Conservation (phyloP, 2,113 vertebrate genomes). For the Tetrax tetrax region DNA sequence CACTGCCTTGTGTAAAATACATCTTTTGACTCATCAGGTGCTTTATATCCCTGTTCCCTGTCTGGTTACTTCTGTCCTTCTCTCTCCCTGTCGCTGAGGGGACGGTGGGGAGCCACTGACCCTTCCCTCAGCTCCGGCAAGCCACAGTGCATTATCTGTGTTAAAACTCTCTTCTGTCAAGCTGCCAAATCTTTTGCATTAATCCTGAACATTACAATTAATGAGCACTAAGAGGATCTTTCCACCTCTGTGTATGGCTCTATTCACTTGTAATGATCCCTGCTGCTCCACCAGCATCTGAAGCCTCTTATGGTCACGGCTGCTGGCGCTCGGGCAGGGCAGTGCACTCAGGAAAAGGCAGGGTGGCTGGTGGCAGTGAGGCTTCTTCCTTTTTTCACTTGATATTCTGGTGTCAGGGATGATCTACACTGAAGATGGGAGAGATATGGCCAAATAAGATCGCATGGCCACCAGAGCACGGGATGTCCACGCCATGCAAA, state of each 20-base stretch:
- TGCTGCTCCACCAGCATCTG: background rate
- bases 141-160: background rate
- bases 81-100: background rate
- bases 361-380: background rate
- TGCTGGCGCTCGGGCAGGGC: background rate
- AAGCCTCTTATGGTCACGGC: background rate
- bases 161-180: conserved; percentile 46
- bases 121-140: conserved; percentile 14
- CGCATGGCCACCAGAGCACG: background rate
- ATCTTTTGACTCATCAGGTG: background rate
- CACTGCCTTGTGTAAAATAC: background rate
- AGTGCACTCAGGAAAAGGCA: background rate
- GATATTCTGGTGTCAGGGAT: background rate
- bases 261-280: conserved; percentile 10
- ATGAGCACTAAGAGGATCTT: conserved; percentile 65
- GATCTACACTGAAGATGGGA: background rate
- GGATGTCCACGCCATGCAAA: fast-evolving
- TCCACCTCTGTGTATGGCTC: conserved; percentile 34
- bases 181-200: conserved; percentile 66
- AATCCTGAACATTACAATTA: conserved; percentile 69
- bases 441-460: background rate
- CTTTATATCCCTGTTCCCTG: background rate
- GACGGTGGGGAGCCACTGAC: background rate
- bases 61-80: background rate
- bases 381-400: background rate